These are phyloP conservation scores for Brachionus asplanchnoidis DNA, from an alignment of 1,140 invertebrate species.

Conservation along the genomic window DNA sequence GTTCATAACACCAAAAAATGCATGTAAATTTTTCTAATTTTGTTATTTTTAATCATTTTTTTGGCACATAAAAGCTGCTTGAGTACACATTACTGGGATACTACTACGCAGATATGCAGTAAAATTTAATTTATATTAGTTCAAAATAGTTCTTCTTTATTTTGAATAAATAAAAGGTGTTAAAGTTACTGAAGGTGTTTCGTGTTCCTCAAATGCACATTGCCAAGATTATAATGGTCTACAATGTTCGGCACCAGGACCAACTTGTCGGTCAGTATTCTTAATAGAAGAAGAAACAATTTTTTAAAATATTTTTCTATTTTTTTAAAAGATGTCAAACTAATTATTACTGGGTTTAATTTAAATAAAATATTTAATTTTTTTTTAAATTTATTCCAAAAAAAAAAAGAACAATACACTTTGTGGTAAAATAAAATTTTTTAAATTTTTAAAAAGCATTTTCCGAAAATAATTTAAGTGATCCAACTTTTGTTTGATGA, in stretches of 20 bases:
- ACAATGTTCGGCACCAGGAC: background rate
- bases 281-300: background rate
- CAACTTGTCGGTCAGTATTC: background rate
- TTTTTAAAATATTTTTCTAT: background rate
- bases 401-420: constrained; percentile 5
- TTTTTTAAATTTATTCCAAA: background rate
- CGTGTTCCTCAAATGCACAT: background rate
- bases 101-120: background rate
- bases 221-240: constrained; percentile 23
- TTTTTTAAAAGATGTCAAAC: background rate
- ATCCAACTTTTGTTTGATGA: constrained; percentile 7
- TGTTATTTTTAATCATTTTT: background rate
- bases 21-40: background rate
- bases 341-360: constrained; percentile 12
- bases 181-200: background rate
- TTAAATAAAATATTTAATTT: background rate
- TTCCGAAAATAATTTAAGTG: background rate
- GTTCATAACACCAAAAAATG: background rate
- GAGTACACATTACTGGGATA: background rate
- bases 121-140: background rate
- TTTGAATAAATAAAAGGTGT: background rate
- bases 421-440: constrained; percentile 1
- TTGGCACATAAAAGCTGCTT: background rate
- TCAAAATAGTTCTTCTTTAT: background rate
- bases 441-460: background rate